phyloP scores from a whole-genome alignment of 2,888 invertebrate genomes.

The Tetanocera ferruginea region DNA sequence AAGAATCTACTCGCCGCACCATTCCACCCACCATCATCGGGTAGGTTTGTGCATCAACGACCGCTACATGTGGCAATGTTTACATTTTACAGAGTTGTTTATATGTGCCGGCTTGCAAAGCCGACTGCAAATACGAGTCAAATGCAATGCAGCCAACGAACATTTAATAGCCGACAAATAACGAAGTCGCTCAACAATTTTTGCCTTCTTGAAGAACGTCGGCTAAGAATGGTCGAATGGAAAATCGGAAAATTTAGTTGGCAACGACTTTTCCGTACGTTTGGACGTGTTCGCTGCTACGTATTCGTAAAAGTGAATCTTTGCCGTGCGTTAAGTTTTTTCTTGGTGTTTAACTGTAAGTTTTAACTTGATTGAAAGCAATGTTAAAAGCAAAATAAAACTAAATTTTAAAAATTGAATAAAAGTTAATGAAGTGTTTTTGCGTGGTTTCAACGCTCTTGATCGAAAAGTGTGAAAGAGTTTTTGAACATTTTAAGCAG shows the following conservation, averaged over 20 bases:
- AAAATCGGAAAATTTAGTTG: conserved; percentile 51
- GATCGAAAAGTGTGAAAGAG: too few species aligned
- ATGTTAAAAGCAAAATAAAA: neutral
- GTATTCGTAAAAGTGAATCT: neutral
- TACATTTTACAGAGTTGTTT: conserved; percentile 58
- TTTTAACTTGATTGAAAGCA: neutral
- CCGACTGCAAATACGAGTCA: conserved; percentile 27
- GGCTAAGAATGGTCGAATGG: conserved; percentile 44
- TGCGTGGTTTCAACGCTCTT: neutral
- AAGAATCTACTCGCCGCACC: neutral
- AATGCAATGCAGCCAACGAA: conserved; percentile 15
- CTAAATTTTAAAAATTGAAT: neutral
- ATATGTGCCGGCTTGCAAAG: conserved; percentile 50
- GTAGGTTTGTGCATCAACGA: conserved; percentile 40
- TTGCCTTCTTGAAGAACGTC: neutral
- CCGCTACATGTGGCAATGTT: conserved; percentile 50
- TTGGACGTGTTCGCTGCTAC: conserved; percentile 46
- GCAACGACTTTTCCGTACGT: conserved; percentile 50
- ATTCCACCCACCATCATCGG: conserved; percentile 30
- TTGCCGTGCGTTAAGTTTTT: conserved; percentile 1
- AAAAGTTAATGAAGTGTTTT: neutral
- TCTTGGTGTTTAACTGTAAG: neutral
- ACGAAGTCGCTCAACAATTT: conserved; percentile 28
- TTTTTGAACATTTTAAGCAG: too few species aligned
- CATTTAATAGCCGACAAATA: conserved; percentile 39